A percentile compares a stretch with the other conserved stretches of the same genome.
phyloP scores from a whole-genome alignment of 2,113 vertebrate species.

The Dascyllus trimaculatus region DNA sequence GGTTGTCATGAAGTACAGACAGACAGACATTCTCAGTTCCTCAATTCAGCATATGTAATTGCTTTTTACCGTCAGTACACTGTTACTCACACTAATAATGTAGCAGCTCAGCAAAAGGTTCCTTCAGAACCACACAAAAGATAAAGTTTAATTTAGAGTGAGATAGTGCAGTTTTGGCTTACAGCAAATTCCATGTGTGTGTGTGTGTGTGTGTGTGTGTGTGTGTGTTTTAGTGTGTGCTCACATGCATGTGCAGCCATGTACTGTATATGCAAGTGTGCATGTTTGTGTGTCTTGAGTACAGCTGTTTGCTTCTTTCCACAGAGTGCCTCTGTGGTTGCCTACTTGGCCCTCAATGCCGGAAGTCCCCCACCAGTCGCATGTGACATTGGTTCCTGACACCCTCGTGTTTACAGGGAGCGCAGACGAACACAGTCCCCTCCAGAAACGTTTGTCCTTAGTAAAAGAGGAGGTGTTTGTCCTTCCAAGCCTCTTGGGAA shows the following conservation, averaged over 20 bases:
- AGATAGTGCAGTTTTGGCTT: conserved; percentile 3
- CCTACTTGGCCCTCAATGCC: conserved; percentile 68
- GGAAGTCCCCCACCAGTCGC: conserved; percentile 78
- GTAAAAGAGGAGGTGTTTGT: conserved; percentile 78
- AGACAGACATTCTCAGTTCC: conserved; percentile 88
- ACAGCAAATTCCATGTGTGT: conserved; percentile 5
- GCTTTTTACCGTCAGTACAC: conserved; percentile 64
- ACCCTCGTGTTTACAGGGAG: conserved; percentile 81
- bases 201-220: conserved; percentile 11
- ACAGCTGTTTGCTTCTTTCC: conserved; percentile 76
- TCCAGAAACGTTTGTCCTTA: conserved; percentile 78
- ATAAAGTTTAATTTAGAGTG: conserved; percentile 8
- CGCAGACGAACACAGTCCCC: conserved; percentile 61
- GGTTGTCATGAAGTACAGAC: conserved; percentile 35
- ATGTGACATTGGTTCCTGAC: conserved; percentile 81
- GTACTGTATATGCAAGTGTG: conserved; percentile 28
- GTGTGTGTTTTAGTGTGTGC: conserved; percentile 3
- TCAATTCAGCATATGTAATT: conserved; percentile 75
- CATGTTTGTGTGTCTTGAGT: conserved; percentile 62
- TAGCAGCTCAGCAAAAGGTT: conserved; percentile 21
- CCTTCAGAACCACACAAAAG: conserved; percentile 7
- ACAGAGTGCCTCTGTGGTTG: conserved; percentile 68
- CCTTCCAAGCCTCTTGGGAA: conserved; percentile 77
- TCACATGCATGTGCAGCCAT: conserved; percentile 2
- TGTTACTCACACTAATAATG: conserved; percentile 30